These are phyloP conservation scores for Portunus trituberculatus DNA, from an alignment of 1,140 invertebrate species.

Conservation along the genomic window DNA sequence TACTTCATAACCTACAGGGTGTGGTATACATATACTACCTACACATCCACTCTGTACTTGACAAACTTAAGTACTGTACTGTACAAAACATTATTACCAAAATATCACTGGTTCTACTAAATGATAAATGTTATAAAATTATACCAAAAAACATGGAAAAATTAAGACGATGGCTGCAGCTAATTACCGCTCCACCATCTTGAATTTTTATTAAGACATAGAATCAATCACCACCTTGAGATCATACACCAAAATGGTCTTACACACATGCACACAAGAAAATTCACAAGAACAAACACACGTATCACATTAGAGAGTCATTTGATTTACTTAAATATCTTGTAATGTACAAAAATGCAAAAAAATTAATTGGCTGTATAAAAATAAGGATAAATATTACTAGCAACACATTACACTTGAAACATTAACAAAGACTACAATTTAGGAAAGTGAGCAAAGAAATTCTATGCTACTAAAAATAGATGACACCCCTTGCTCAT, in stretches of 20 bases:
- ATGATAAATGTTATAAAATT: conserved; percentile 40
- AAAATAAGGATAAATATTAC: conserved; percentile 52
- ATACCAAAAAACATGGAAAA: conserved; percentile 6
- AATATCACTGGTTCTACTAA: conserved; percentile 41
- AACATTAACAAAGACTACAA: conserved; percentile 46
- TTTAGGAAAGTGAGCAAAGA: conserved; percentile 58
- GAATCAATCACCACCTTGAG: conserved; percentile 50
- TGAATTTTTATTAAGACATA: not conserved
- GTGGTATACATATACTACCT: not conserved
- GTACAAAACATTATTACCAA: conserved; percentile 30
- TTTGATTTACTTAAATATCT: conserved; percentile 40
- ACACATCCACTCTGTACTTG: not conserved
- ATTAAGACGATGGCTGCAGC: not conserved
- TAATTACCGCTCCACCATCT: not conserved
- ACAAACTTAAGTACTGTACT: conserved; percentile 56
- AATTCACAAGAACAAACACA: not conserved
- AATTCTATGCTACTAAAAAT: conserved; percentile 7
- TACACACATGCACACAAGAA: conserved; percentile 15
- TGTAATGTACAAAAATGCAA: conserved; percentile 52
- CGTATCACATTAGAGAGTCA: conserved; percentile 50
- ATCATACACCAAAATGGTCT: conserved; percentile 51
- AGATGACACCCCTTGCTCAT: not conserved
- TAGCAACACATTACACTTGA: conserved; percentile 14
- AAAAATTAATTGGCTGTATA: conserved; percentile 28
- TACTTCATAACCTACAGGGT: not conserved